Conservation (phyloP, 2,888 invertebrate genomes). For the Tachina fera region DNA sequence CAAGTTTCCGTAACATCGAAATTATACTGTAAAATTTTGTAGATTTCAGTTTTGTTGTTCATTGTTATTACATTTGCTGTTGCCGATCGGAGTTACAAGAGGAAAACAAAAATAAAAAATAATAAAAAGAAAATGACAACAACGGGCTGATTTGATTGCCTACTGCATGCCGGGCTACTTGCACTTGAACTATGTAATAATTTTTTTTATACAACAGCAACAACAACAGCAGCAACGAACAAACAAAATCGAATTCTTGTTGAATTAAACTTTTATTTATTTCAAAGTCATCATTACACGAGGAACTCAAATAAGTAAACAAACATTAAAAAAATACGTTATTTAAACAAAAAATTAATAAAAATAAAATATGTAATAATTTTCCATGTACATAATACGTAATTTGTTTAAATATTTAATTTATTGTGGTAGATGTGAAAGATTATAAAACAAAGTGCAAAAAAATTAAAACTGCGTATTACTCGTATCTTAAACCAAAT, state of each 20-base stretch:
- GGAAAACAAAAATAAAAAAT: constrained; percentile 5
- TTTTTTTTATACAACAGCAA: constrained; percentile 46
- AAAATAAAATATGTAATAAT: constrained; percentile 32
- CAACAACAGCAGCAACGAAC: constrained; percentile 1
- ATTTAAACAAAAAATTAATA: constrained; percentile 5
- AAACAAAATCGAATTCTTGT: constrained; percentile 43
- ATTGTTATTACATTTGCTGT: constrained; percentile 36
- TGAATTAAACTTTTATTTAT: constrained; percentile 57
- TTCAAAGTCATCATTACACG: constrained; percentile 64
- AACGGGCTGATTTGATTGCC: not conserved
- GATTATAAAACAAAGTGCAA: not conserved
- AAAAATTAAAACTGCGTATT: constrained; percentile 8
- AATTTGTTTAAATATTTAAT: constrained; percentile 10
- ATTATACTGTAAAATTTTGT: constrained; percentile 5
- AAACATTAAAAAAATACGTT: constrained; percentile 31
- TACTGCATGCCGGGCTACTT: constrained; percentile 22
- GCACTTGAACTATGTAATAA: constrained; percentile 65
- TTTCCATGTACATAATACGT: constrained; percentile 49
- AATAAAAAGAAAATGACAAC: constrained; percentile 7
- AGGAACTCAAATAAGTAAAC: constrained; percentile 37
- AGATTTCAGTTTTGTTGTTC: constrained; percentile 49
- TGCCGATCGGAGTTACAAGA: constrained; percentile 36
- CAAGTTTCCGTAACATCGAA: too few species aligned
- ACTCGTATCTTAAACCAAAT: not conserved
- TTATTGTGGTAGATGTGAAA: not conserved